phyloP scores from a whole-genome alignment of 2,113 vertebrate genomes.

The Struthidea cinerea region DNA sequence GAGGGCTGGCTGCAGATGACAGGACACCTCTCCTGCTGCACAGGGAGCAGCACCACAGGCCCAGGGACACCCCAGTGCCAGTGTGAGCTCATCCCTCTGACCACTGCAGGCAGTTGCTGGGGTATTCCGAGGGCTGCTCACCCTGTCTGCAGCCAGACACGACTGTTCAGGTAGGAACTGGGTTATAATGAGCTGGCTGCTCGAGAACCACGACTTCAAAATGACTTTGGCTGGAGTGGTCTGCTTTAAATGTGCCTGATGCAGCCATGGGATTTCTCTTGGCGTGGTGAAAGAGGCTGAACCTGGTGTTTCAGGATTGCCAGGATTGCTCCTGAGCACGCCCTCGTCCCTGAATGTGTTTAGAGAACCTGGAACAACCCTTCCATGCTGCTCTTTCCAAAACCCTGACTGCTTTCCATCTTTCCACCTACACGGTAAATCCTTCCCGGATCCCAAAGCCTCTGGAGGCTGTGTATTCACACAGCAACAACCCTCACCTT shows the following conservation, averaged over 20 bases:
- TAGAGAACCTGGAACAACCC: neutral
- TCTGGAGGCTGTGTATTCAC: neutral
- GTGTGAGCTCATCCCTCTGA: neutral
- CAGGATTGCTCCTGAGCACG: neutral
- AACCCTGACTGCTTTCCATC: neutral
- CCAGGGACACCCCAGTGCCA: neutral
- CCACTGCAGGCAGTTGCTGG: neutral
- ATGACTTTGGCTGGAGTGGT: neutral
- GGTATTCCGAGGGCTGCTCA: neutral
- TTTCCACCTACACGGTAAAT: neutral
- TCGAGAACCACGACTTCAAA: neutral
- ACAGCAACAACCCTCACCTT: neutral
- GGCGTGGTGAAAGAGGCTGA: neutral
- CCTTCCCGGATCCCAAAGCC: neutral
- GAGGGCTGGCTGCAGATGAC: neutral
- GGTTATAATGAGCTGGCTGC: neutral
- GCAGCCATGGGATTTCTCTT: neutral
- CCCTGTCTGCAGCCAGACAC: neutral
- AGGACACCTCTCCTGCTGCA: neutral
- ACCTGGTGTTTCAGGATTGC: neutral
- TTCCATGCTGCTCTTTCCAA: neutral
- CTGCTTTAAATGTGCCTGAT: neutral
- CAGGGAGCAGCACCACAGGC: neutral
- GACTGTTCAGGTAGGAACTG: neutral
- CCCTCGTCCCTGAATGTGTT: neutral